Evolutionary conservation across 2,888 invertebrate genomes (phyloP).

Genomic region (Dicyrtomina minuta): DNA sequence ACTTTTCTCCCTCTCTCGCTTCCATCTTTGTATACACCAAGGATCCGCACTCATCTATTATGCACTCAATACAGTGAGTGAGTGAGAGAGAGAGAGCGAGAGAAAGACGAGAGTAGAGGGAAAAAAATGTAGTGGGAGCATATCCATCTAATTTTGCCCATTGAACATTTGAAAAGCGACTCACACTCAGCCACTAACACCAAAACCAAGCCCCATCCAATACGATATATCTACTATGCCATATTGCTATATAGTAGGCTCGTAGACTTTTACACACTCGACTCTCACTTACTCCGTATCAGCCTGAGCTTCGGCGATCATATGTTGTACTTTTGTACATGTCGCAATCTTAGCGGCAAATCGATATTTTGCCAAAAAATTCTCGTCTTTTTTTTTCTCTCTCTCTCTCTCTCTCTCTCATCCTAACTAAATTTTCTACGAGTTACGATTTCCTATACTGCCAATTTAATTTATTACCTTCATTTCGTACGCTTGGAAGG

Average conservation of each 20-base stretch:
- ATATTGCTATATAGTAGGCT: too few species aligned
- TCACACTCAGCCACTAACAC: background rate
- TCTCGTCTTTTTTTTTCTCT: background rate
- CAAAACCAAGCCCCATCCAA: too few species aligned
- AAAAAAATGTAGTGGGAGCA: constrained; percentile 11
- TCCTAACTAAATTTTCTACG: constrained; percentile 3
- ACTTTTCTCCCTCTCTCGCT: constrained; percentile 16
- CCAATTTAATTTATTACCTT: constrained; percentile 16
- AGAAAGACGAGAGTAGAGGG: too few species aligned
- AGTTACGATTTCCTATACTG: constrained; percentile 2
- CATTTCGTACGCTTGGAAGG: background rate
- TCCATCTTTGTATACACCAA: constrained; percentile 13
- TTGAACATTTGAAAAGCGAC: constrained; percentile 9
- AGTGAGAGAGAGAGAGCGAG: background rate
- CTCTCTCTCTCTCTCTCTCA: background rate
- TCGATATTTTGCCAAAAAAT: constrained; percentile 14
- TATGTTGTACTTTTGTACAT: too few species aligned
- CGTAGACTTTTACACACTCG: too few species aligned
- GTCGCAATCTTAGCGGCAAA: background rate
- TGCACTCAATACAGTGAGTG: constrained; percentile 25
- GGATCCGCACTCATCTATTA: constrained; percentile 27
- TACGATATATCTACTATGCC: too few species aligned
- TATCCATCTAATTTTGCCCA: constrained; percentile 25
- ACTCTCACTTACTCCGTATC: too few species aligned
- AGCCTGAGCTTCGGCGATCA: too few species aligned